A percentile compares a stretch with the other conserved stretches of the same genome.
phyloP scores from a whole-genome alignment of 2,888 invertebrate genomes.

The Tridacna gigas region DNA sequence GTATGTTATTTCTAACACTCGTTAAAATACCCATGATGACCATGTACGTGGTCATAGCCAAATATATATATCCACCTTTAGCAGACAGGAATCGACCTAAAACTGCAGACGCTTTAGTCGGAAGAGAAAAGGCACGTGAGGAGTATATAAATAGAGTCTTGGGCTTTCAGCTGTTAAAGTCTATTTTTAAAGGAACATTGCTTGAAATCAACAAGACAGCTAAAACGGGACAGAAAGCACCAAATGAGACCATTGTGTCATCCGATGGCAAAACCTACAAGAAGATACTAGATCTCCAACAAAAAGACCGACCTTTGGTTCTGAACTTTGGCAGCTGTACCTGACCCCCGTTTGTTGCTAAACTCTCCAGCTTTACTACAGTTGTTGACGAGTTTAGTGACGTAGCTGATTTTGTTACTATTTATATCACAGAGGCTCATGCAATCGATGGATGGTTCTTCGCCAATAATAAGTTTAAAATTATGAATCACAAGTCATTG shows the following conservation, averaged over 20 bases:
- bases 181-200: neutral
- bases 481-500: slow-evolving; percentile 65
- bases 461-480: slow-evolving; percentile 64
- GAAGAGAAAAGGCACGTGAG: neutral
- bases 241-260: slow-evolving; percentile 34
- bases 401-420: slow-evolving; percentile 75
- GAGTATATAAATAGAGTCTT: neutral
- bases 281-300: slow-evolving; percentile 62
- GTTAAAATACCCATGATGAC: neutral
- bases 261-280: neutral
- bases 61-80: neutral
- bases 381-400: slow-evolving; percentile 69
- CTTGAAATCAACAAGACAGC: slow-evolving; percentile 44
- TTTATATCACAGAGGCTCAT: slow-evolving; percentile 81
- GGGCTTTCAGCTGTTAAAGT: neutral
- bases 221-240: slow-evolving; percentile 43
- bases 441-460: slow-evolving; percentile 79
- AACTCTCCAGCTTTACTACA: slow-evolving; percentile 71
- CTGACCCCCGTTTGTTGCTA: slow-evolving; percentile 64
- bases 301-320: slow-evolving; percentile 73
- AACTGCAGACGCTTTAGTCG: neutral
- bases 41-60: neutral
- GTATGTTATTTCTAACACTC: neutral
- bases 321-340: slow-evolving; percentile 81
- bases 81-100: neutral